Conservation (phyloP, 1,140 invertebrate species). For the Anagrus nilaparvatae region DNA sequence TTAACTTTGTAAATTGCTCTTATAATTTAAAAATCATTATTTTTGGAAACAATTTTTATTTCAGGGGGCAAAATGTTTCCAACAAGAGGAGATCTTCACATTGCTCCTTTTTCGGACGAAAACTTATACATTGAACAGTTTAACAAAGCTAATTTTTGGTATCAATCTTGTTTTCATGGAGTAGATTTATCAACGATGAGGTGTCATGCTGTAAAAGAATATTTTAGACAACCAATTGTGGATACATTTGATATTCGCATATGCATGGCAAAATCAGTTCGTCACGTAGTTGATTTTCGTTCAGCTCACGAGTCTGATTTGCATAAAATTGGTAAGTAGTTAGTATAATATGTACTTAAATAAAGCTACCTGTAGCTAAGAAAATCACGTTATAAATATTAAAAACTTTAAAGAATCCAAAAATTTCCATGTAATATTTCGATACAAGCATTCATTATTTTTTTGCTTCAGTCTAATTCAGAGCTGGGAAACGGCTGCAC, state of each 20-base stretch:
- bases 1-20: too few relatives aligned
- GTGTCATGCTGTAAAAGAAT: slow-evolving; percentile 90
- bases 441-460: too few relatives aligned
- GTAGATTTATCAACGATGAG: slow-evolving; percentile 87
- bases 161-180: slow-evolving; percentile 96
- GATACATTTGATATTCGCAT: slow-evolving; percentile 99
- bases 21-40: too few relatives aligned
- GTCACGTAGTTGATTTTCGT: slow-evolving; percentile 93
- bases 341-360: too few relatives aligned
- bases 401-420: too few relatives aligned
- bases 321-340: slow-evolving; percentile 74
- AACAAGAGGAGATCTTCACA: slow-evolving; percentile 88
- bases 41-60: too few relatives aligned
- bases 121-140: slow-evolving; percentile 97
- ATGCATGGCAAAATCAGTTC: slow-evolving; percentile 89
- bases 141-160: slow-evolving; percentile 98
- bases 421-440: too few relatives aligned
- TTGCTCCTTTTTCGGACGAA: slow-evolving; percentile 98
- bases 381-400: too few relatives aligned
- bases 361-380: too few relatives aligned
- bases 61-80: slow-evolving; percentile 81
- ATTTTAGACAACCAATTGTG: slow-evolving; percentile 97
- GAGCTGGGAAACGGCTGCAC: too few relatives aligned
- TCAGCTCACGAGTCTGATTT: slow-evolving; percentile 88
- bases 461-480: too few relatives aligned